Evolutionary conservation across 2,113 vertebrate genomes (phyloP).

Genomic region (Peromyscus leucopus): DNA sequence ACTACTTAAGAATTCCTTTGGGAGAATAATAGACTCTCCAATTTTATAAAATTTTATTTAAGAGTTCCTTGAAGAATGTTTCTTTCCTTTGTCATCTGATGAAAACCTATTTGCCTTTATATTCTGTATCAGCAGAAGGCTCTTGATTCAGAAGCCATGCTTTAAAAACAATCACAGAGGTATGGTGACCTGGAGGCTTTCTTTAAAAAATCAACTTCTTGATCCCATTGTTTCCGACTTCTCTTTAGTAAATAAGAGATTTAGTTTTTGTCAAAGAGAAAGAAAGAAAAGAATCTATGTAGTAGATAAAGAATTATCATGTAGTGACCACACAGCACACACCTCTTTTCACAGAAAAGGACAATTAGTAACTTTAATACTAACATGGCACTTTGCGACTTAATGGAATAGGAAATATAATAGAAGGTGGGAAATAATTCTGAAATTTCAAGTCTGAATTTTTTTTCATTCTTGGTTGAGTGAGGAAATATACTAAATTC

Average conservation of each 20-base stretch:
- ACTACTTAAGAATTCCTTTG: not conserved
- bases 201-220: conserved; percentile 32
- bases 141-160: not conserved
- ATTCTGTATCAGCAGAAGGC: not conserved
- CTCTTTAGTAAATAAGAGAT: not conserved
- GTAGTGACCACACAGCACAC: not conserved
- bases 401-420: not conserved
- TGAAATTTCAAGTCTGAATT: conserved; percentile 1
- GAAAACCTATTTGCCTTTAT: not conserved
- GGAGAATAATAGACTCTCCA: not conserved
- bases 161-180: not conserved
- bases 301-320: not conserved
- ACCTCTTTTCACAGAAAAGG: not conserved
- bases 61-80: not conserved
- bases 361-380: not conserved
- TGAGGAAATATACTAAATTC: conserved; percentile 16
- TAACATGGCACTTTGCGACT: not conserved
- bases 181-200: not conserved
- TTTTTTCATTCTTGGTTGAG: conserved; percentile 24
- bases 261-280: not conserved
- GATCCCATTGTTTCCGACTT: not conserved
- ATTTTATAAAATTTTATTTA: not conserved
- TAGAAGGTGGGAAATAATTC: not conserved
- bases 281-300: not conserved
- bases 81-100: not conserved